Percentiles rank a stretch among this genome's conserved stretches.
phyloP scores from a whole-genome alignment of 2,797 vertebrate genomes.

The Pseudochaenichthys georgianus region DNA sequence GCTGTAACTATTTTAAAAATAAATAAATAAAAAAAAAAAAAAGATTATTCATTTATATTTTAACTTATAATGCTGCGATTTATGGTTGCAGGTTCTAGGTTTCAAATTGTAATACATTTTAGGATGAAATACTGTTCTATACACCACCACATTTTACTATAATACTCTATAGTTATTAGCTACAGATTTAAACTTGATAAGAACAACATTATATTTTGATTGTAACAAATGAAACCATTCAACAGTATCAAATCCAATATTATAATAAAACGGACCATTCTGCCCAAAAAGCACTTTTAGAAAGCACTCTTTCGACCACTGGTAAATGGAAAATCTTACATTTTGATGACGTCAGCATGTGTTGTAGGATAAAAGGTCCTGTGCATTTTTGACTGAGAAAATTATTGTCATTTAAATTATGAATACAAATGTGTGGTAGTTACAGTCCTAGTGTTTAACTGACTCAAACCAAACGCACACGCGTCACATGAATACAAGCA shows the following conservation, averaged over 20 bases:
- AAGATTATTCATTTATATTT: neutral
- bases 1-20: neutral
- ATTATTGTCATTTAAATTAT: neutral
- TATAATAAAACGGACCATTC: neutral
- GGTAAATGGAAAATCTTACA: neutral
- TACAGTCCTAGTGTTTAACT: neutral
- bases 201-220: too few relatives aligned
- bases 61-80: neutral
- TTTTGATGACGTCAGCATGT: neutral
- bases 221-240: too few relatives aligned
- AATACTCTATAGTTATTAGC: neutral
- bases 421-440: neutral
- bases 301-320: neutral
- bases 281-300: neutral
- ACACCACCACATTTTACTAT: neutral
- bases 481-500: conserved; percentile 13
- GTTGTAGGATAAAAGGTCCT: neutral
- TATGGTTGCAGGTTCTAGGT: neutral
- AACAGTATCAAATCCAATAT: neutral
- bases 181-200: neutral
- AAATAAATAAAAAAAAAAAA: too few relatives aligned
- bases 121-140: neutral
- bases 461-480: neutral
- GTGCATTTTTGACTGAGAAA: neutral
- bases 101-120: neutral